Evolutionary conservation across 2,113 vertebrate species (phyloP).

Genomic region (Kryptolebias marmoratus): DNA sequence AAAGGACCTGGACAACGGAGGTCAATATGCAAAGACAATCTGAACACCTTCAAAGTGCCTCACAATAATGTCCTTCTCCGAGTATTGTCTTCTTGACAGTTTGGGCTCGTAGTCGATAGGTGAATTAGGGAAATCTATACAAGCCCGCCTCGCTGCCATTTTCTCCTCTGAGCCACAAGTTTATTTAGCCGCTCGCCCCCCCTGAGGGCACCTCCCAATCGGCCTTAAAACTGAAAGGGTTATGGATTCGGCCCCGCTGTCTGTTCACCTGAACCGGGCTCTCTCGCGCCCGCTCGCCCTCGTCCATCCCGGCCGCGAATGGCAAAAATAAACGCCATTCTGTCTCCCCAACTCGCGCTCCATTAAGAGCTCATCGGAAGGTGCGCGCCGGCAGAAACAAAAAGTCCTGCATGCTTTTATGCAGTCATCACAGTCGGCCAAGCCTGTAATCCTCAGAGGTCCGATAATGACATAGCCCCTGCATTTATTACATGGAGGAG

Average conservation of each 20-base stretch:
- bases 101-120: constrained; percentile 51
- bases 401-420: constrained; percentile 82
- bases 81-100: constrained; percentile 52
- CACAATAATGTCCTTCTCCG: constrained; percentile 47
- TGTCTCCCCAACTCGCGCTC: constrained; percentile 44
- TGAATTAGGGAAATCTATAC: constrained; percentile 61
- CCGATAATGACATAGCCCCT: constrained; percentile 84
- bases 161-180: constrained; percentile 23
- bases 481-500: constrained; percentile 84
- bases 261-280: constrained; percentile 30
- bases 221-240: constrained; percentile 19
- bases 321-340: constrained; percentile 50
- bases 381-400: constrained; percentile 77
- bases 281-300: background rate
- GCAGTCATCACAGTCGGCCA: constrained; percentile 84
- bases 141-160: constrained; percentile 27
- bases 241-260: constrained; percentile 17
- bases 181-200: constrained; percentile 18
- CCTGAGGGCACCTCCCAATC: background rate
- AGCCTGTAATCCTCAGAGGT: constrained; percentile 84
- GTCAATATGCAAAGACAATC: constrained; percentile 74
- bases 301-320: constrained; percentile 4
- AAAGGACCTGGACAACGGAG: constrained; percentile 50
- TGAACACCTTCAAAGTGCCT: constrained; percentile 69
- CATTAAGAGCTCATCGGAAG: constrained; percentile 77